These are phyloP conservation scores for Takifugu ocellatus DNA, from an alignment of 2,797 vertebrate species.

Conservation along the genomic window DNA sequence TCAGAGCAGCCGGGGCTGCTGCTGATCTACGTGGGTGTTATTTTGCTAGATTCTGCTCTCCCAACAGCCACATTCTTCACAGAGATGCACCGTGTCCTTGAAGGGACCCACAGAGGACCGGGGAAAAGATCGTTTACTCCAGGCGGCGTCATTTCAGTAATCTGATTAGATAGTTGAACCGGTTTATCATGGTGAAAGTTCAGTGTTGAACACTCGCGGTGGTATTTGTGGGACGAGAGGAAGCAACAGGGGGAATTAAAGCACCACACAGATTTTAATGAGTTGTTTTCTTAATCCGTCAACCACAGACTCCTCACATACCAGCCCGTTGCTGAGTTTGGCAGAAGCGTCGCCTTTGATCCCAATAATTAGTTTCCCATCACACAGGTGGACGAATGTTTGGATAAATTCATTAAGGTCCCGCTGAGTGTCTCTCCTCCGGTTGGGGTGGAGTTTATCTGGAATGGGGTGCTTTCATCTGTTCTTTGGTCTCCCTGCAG, in stretches of 20 bases:
- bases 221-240: too few species aligned
- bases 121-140: too few species aligned
- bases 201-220: too few species aligned
- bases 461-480: slow-evolving; percentile 31
- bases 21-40: not conserved
- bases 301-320: not conserved
- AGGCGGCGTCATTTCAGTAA: too few species aligned
- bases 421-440: slow-evolving; percentile 1
- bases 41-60: not conserved
- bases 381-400: not conserved
- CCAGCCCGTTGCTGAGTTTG: not conserved
- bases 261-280: too few species aligned
- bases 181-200: too few species aligned
- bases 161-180: too few species aligned
- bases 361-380: slow-evolving; percentile 12
- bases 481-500: slow-evolving; percentile 36
- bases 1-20: not conserved
- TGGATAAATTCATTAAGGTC: slow-evolving; percentile 3
- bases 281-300: too few species aligned
- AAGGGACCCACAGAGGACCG: too few species aligned
- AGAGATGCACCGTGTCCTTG: too few species aligned
- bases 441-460: slow-evolving; percentile 24
- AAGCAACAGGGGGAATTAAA: too few species aligned
- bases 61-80: too few species aligned
- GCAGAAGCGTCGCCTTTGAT: slow-evolving; percentile 4